Percentiles rank a stretch among this genome's conserved stretches.
Conservation (phyloP, 2,797 vertebrate genomes). For the Vireo griseus region DNA sequence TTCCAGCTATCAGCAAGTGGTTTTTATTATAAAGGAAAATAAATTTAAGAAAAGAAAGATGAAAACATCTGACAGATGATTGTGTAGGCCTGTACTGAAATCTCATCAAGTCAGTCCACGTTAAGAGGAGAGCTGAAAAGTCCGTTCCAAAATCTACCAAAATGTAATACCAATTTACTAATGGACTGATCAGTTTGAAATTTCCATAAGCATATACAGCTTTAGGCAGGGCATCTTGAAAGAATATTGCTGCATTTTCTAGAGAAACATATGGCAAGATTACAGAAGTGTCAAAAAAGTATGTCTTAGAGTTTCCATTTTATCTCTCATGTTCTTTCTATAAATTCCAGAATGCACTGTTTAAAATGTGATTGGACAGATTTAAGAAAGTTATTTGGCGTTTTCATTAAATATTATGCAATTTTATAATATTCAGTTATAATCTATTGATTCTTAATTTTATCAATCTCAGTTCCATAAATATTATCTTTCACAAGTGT, state of each 20-base stretch:
- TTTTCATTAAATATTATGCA: neutral
- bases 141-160: neutral
- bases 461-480: neutral
- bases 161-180: neutral
- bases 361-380: neutral
- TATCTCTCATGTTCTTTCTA: neutral
- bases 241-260: neutral
- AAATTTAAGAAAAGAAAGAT: neutral
- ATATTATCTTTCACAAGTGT: neutral
- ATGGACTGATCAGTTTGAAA: neutral
- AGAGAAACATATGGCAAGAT: neutral
- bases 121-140: neutral
- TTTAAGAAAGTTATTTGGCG: neutral
- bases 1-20: neutral
- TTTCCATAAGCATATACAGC: neutral
- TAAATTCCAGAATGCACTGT: neutral
- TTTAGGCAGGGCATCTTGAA: neutral
- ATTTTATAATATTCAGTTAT: neutral
- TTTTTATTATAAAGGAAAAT: neutral
- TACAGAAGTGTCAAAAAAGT: neutral
- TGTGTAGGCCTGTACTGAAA: neutral
- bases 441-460: neutral
- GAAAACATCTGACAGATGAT: neutral
- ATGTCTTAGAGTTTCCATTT: neutral
- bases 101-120: neutral